phyloP scores from a whole-genome alignment of 1,140 invertebrate species.

The Heliconius himera region DNA sequence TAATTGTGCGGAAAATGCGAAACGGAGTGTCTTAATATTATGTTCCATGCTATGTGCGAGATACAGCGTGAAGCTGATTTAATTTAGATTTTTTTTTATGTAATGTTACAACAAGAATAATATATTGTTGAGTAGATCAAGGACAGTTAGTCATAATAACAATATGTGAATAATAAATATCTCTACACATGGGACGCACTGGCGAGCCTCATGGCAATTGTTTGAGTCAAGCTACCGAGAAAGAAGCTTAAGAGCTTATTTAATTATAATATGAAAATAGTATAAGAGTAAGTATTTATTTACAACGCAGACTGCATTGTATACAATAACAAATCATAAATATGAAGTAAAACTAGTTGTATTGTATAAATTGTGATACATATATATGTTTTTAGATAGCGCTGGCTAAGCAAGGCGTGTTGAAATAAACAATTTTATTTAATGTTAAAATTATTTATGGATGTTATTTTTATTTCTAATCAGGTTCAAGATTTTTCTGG shows the following conservation, averaged over 20 bases:
- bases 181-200: constrained; percentile 10
- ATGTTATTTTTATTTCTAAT: not conserved
- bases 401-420: not conserved
- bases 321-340: not conserved
- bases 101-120: constrained; percentile 1
- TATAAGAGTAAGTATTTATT: not conserved
- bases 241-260: constrained; percentile 14
- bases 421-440: not conserved
- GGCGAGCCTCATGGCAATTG: constrained; percentile 10
- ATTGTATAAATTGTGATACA: not conserved
- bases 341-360: not conserved
- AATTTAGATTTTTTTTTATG: not conserved
- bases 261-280: constrained; percentile 6
- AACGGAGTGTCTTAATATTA: no score
- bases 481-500: no score
- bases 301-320: not conserved
- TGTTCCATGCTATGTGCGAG: no score
- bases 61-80: no score
- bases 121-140: not conserved
- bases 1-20: no score
- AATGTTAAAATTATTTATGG: not conserved
- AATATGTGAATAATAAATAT: constrained; percentile 13
- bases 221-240: not conserved
- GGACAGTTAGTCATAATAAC: constrained; percentile 9
- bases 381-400: not conserved